Evolutionary conservation across 2,797 vertebrate genomes (phyloP).

Genomic region (Arrhamphus sclerolepis): DNA sequence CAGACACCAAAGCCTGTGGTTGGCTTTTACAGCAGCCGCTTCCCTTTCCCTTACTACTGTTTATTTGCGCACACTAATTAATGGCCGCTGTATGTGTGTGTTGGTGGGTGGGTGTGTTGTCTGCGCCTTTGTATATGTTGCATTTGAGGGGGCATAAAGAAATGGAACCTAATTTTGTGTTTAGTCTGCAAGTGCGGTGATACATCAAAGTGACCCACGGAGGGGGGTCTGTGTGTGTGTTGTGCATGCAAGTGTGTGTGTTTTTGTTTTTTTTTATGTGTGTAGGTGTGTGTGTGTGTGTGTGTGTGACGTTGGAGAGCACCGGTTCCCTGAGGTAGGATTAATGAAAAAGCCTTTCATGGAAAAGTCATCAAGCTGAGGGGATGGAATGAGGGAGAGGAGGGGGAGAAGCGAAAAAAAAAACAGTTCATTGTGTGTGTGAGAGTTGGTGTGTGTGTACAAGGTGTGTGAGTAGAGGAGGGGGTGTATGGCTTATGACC

Average conservation of each 20-base stretch:
- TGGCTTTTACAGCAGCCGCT: conserved; percentile 70
- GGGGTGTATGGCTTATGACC: conserved; percentile 83
- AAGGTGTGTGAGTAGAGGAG: conserved; percentile 57
- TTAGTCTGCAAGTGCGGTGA: conserved; percentile 78
- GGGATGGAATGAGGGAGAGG: conserved; percentile 80
- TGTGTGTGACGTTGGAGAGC: conserved; percentile 78
- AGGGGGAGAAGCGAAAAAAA: conserved; percentile 66
- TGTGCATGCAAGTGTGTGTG: conserved; percentile 45
- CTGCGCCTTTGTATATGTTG: conserved; percentile 65
- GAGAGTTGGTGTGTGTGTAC: conserved; percentile 52
- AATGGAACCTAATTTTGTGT: conserved; percentile 77
- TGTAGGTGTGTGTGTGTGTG: conserved; percentile 40
- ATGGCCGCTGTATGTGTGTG: conserved; percentile 55
- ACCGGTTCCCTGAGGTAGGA: conserved; percentile 84
- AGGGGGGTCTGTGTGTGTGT: conserved; percentile 70
- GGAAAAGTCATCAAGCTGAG: conserved; percentile 86
- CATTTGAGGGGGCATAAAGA: conserved; percentile 68
- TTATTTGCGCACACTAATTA: conserved; percentile 80
- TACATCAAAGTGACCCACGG: conserved; percentile 80
- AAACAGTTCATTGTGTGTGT: conserved; percentile 74
- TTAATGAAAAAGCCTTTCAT: conserved; percentile 87
- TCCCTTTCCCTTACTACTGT: conserved; percentile 77
- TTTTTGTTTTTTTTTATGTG: conserved; percentile 11
- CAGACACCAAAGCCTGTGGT: conserved; percentile 67
- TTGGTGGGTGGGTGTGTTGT: conserved; percentile 22